Evolutionary conservation across 2,797 vertebrate genomes (phyloP), one percentile per base, ranked within the genome.

Genomic region (Tympanoctomys barrerae): DNA sequence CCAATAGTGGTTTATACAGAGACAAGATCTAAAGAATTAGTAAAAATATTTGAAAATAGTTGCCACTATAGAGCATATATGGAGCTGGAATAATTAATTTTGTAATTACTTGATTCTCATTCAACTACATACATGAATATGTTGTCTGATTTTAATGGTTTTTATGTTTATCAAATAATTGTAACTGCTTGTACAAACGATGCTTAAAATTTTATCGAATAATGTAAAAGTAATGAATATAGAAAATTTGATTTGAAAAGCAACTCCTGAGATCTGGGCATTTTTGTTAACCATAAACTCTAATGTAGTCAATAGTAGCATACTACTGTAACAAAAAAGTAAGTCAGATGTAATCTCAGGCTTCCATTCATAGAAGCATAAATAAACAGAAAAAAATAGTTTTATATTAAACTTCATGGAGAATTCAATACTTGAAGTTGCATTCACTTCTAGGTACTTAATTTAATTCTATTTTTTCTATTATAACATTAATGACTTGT

Each of bases 151-250:
- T 94, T 86, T 82, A 68, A 93, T 66, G 88, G 57, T 64, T 93
- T 93, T 94, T 86, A 61, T 71, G 95, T 95, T 93, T 61, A 93
- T 86, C 59, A 95, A 87, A 78, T 89, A 91, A 96, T 84, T 89
- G 0, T 68, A 89, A 84, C 54, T 14, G 75, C 0, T 71, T 70
- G 7, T 61, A 62, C 26, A 88, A 54, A 95, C 91, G 8, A 36
- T 77, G 16, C 14, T 93, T 90, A 75, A 28, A 52, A 6, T 85
- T 80, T 90, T 87, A 49, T 90, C 57, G 71, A 89, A 82, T 90
- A 92, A 64, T 39, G n/a, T 79, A 94, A 91, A 90, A 85, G 24
- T 28, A 94, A 81, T 71, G 3, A 4, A 75, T 64, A 8, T 19
- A 91, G 49, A 89, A 94, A 94, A 83, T 52, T 42, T 64, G 31